These are phyloP conservation scores for Liodrosophila aerea DNA, from an alignment of 2,888 invertebrate genomes.

Conservation along the genomic window DNA sequence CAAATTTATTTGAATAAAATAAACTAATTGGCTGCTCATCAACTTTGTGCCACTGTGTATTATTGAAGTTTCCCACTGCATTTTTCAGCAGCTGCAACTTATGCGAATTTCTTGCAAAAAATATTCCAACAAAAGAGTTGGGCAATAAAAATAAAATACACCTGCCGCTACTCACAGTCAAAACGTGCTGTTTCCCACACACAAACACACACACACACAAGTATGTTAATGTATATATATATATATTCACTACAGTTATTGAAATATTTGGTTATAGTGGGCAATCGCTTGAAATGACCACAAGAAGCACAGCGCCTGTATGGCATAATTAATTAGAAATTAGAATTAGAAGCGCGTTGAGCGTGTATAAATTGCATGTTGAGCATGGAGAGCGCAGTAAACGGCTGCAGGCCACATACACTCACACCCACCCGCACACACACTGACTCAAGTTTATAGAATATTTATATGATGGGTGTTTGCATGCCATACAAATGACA, in stretches of 20 bases:
- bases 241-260: conserved; percentile 11
- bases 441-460: conserved; percentile 12
- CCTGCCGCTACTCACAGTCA: conserved; percentile 49
- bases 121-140: conserved; percentile 40
- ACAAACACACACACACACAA: conserved; percentile 2
- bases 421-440: conserved; percentile 5
- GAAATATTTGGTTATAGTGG: conserved; percentile 20
- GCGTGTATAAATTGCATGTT: conserved; percentile 71
- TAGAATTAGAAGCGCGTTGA: conserved; percentile 56
- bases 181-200: conserved; percentile 17
- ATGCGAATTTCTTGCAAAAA: conserved; percentile 69
- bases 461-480: conserved; percentile 30
- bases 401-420: conserved; percentile 10
- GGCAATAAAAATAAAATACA: conserved; percentile 69
- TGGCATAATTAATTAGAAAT: conserved; percentile 81
- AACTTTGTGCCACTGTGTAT: conserved; percentile 32
- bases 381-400: conserved; percentile 13
- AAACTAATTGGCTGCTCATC: no score
- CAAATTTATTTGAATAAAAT: no score
- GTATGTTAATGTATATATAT: conserved; percentile 2
- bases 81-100: conserved; percentile 65
- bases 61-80: background rate
- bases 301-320: conserved; percentile 56
- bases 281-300: conserved; percentile 40
- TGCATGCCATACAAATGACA: conserved; percentile 17